These are phyloP conservation scores for Oceanites oceanicus DNA, from an alignment of 2,113 vertebrate species.

Conservation along the genomic window DNA sequence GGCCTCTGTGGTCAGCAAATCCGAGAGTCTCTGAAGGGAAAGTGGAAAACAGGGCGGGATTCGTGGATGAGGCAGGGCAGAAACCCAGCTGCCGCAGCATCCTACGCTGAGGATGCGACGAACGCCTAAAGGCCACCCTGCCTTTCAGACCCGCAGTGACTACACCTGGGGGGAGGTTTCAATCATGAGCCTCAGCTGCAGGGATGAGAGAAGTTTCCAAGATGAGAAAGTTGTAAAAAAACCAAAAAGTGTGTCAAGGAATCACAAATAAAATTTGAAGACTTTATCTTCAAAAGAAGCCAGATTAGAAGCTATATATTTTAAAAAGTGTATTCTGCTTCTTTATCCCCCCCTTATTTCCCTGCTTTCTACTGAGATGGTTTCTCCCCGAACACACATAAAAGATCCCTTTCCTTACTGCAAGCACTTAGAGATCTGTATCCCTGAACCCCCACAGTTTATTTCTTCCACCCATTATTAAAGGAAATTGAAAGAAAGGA, in stretches of 20 bases:
- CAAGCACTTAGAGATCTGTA: neutral
- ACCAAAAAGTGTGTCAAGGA: neutral
- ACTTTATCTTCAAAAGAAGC: neutral
- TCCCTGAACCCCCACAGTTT: neutral
- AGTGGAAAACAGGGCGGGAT: rapidly evolving
- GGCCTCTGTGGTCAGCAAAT: neutral
- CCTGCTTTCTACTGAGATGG: neutral
- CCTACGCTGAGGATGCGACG: rapidly evolving
- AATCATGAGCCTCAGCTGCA: rapidly evolving
- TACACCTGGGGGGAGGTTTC: rapidly evolving
- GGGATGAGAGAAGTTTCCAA: neutral
- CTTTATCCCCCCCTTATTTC: neutral
- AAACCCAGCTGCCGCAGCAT: neutral
- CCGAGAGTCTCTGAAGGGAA: neutral
- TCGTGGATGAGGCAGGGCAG: neutral
- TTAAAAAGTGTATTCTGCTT: neutral
- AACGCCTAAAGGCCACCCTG: neutral
- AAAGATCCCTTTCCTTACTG: neutral
- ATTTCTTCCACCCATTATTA: too few relatives aligned
- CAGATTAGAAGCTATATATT: too few relatives aligned
- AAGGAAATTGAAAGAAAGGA: neutral
- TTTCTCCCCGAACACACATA: neutral
- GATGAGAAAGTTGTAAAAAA: neutral
- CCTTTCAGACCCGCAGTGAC: neutral
- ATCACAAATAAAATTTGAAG: neutral